phyloP scores from a whole-genome alignment of 2,888 invertebrate species.

The Eremobia ochroleuca region DNA sequence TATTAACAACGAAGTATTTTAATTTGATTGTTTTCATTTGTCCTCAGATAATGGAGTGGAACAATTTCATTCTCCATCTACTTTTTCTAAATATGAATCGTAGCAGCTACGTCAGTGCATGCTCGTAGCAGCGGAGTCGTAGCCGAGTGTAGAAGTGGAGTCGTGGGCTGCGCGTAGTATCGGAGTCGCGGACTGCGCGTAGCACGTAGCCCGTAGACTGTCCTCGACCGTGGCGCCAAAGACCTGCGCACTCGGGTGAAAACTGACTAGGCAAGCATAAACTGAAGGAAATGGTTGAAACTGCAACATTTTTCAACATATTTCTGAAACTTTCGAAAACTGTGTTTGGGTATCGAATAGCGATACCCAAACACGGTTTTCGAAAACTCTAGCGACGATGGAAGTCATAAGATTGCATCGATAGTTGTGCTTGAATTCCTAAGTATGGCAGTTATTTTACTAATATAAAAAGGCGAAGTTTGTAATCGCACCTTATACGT shows the following conservation, averaged over 20 bases:
- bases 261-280: conserved; percentile 9
- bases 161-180: background rate
- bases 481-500: background rate
- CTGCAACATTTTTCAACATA: too few species aligned
- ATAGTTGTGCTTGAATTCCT: background rate
- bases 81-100: background rate
- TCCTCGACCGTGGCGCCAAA: conserved; percentile 10
- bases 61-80: background rate
- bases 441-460: too few species aligned
- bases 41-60: background rate
- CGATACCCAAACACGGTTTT: background rate
- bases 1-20: background rate
- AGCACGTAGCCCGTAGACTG: background rate
- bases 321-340: too few species aligned
- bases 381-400: background rate
- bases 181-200: background rate
- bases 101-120: background rate
- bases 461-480: background rate
- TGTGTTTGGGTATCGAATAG: too few species aligned
- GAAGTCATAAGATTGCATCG: background rate
- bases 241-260: conserved; percentile 9
- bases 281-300: background rate
- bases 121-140: background rate
- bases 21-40: background rate
- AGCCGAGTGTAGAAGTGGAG: background rate